Conservation (phyloP, 2,888 invertebrate species). For the Cordilura impudica region DNA sequence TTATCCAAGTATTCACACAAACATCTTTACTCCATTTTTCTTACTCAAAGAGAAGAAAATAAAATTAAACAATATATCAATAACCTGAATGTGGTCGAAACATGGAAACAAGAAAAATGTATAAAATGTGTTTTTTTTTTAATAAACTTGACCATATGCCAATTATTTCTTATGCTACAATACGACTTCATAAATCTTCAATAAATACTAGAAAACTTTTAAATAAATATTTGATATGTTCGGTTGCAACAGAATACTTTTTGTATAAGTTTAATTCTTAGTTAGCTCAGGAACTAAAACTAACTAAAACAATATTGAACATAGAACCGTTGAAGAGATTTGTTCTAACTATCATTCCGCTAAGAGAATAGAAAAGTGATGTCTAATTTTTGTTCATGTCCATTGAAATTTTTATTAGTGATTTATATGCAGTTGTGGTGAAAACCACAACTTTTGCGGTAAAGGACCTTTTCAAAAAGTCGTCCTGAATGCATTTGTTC, state of each 20-base stretch:
- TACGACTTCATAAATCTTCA: background rate
- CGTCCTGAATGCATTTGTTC: constrained; percentile 26
- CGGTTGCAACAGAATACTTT: constrained; percentile 10
- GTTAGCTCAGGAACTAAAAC: constrained; percentile 23
- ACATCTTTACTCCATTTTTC: too few relatives aligned
- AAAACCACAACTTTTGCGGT: constrained; percentile 43
- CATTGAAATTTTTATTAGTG: constrained; percentile 30
- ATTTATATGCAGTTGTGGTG: constrained; percentile 55
- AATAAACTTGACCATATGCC: constrained; percentile 31
- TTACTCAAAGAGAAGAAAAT: background rate
- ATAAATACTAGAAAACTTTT: constrained; percentile 27
- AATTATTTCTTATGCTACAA: background rate
- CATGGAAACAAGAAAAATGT: constrained; percentile 23
- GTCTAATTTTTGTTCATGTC: background rate
- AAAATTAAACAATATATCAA: constrained; percentile 36
- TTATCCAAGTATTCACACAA: too few relatives aligned
- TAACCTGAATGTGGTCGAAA: constrained; percentile 47
- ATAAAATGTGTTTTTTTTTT: constrained; percentile 12
- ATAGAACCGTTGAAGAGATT: constrained; percentile 1
- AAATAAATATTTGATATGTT: constrained; percentile 54
- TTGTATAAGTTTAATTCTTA: background rate
- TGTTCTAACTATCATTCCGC: background rate
- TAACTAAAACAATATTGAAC: constrained; percentile 30
- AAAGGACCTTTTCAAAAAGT: constrained; percentile 35
- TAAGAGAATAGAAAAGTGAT: background rate